Evolutionary conservation across 2,888 invertebrate genomes (phyloP), one percentile per base, ranked within the genome.

Genomic region (Drosophila kuntzei): DNA sequence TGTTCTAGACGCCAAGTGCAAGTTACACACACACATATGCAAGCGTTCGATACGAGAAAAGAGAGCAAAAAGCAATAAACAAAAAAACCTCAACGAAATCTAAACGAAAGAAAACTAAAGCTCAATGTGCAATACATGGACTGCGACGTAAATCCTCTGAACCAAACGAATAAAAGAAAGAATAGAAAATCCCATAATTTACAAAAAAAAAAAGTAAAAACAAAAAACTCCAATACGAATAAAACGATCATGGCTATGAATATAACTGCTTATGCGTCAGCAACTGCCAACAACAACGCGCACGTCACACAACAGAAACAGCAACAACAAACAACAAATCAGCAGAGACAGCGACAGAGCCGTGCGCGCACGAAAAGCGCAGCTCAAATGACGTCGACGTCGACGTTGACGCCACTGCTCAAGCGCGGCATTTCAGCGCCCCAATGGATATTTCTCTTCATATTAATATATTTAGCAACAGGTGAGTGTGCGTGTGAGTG

Each of bases 401-500:
- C 60, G 43, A 70, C 59, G 63, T 46, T 60, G 58, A 61, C 64
- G 68, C 61, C 71, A 75, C 71, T 80, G 81, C 86, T 81, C 79
- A 87, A 68, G 76, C 80, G 78, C 83, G 76, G 66, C 59, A 72
- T 67, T 75, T 79, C 71, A 78, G 66, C 74, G 65, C 79, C 87
- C 61, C 81, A 85, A 76, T 90, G 90, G 89, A 86, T 91, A 79
- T 84, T 88, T 79, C 79, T 90, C 74, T 77, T 89, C 62, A 66
- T 90, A 69, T 78, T 90, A 79, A 80, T 90, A 76, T 89, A 82
- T 79, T 83, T 90, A 85, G 81, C 90, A 79, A 89, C 87, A 86
- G 91, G 90, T 91, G 77, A 91, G 90, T 78, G 59, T 53, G 25
- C 27, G 11, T 49, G 54, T 37, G 18, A 34, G 44, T 14, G 29